Evolutionary conservation across 2,113 vertebrate species (phyloP), one percentile per base, ranked within the genome.

Genomic region (Morone chrysops): DNA sequence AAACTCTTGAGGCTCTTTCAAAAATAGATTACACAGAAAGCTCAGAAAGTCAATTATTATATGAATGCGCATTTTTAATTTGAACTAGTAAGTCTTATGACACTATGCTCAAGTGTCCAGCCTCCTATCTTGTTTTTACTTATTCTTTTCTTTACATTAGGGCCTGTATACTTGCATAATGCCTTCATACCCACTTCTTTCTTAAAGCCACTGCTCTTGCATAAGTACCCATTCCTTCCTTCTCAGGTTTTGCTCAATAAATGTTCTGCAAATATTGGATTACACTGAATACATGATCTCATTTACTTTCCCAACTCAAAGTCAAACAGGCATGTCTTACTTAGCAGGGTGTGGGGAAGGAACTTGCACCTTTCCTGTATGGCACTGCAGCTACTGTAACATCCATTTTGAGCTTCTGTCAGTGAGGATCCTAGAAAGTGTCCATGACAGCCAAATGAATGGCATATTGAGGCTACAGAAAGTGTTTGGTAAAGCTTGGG

Each of bases 261-360:
- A 83, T 70, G 68, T 82, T 70, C 71, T 86, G 62, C 79, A 73
- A 87, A 85, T 88, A 89, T 60, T 86, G 77, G 20, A 74, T 83
- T 84, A 57, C 25, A 62, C 38, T 77, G 53, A 78, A 77, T 73
- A 70, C 56, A 80, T 71, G 71, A 83, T 65, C 70, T 90, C 40
- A 83, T 87, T 82, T 70, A 56, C n/a, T 87, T 81, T 80, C 60
- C 62, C 45, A 75, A 50, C 65, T 71, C 38, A 74, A 68, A 78
- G 75, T 85, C 72, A 79, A 78, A 65, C 47, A 53, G 60, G 31
- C 70, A 67, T 54, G 73, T 84, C 53, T 66, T 68, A 48, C 60
- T 90, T 91, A 82, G 79, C 80, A 69, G n/a, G 1, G 6, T 22
- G 20, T 25, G 41, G 56, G 69, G 67, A 70, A 75, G 62, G 75